A percentile compares a stretch with the other conserved stretches of the same genome.
Conservation (phyloP, 2,113 vertebrate species). For the Casuarius casuarius region DNA sequence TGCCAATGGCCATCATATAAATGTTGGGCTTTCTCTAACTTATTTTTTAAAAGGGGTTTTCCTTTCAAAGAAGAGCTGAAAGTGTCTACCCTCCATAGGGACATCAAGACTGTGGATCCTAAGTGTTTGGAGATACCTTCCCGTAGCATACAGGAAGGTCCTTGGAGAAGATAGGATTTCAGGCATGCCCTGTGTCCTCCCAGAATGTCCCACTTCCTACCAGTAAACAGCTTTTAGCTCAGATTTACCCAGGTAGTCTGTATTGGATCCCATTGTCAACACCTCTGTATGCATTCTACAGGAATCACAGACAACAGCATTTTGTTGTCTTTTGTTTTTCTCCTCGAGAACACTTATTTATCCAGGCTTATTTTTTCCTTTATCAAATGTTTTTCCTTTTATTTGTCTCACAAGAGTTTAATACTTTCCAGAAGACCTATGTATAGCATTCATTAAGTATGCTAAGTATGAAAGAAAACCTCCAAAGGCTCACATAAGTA, state of each 20-base stretch:
- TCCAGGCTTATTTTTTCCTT: not conserved
- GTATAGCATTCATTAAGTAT: not conserved
- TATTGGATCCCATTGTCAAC: not conserved
- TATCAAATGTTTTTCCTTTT: not conserved
- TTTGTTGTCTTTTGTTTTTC: not conserved
- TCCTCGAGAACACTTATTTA: not conserved
- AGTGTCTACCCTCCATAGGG: not conserved
- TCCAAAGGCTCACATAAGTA: not conserved
- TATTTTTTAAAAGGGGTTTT: not conserved
- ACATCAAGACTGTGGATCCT: not conserved
- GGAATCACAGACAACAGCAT: not conserved
- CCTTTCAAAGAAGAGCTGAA: not conserved
- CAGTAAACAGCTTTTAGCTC: not conserved
- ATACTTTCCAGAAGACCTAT: not conserved
- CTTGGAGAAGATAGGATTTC: not conserved
- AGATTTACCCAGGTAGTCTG: not conserved
- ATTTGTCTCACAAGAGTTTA: not conserved
- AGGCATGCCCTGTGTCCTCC: not conserved
- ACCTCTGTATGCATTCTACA: not conserved
- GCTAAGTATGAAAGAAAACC: not conserved
- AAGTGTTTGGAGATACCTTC: not conserved
- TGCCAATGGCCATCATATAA: not conserved
- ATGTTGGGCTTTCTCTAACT: not conserved
- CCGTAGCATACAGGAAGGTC: not conserved
- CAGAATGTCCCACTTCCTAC: not conserved